phyloP scores from a whole-genome alignment of 2,113 vertebrate species.

The Callopanchax toddi region DNA sequence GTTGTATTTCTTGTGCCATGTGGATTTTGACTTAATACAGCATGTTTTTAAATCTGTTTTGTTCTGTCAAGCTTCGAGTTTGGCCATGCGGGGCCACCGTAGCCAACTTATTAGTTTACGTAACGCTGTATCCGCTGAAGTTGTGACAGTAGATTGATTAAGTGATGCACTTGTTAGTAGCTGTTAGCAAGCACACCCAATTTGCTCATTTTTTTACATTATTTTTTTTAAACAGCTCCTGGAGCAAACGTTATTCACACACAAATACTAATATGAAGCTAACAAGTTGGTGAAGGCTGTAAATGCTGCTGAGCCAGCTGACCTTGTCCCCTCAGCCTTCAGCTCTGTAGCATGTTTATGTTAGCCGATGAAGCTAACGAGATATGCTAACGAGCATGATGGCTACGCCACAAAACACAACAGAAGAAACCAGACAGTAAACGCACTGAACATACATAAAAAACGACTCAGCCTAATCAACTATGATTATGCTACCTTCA shows the following conservation, averaged over 20 bases:
- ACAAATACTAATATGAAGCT: constrained; percentile 17
- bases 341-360: constrained; percentile 49
- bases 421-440: not conserved
- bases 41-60: too few relatives aligned
- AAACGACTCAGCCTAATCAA: not conserved
- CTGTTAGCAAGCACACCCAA: too few relatives aligned
- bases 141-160: not conserved
- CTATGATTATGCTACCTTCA: constrained; percentile 87
- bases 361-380: constrained; percentile 55
- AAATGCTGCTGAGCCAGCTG: constrained; percentile 41
- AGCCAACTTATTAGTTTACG: not conserved
- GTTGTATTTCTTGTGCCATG: too few relatives aligned
- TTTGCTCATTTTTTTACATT: not conserved
- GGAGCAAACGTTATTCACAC: not conserved
- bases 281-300: constrained; percentile 34
- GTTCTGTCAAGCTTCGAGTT: too few relatives aligned
- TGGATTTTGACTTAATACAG: too few relatives aligned
- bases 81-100: too few relatives aligned
- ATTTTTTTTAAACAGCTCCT: not conserved
- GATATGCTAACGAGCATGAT: constrained; percentile 57
- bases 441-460: not conserved
- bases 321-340: constrained; percentile 70
- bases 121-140: not conserved
- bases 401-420: not conserved
- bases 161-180: too few relatives aligned